These are phyloP conservation scores for Nipponia nippon DNA, from an alignment of 2,113 vertebrate species.

Conservation along the genomic window DNA sequence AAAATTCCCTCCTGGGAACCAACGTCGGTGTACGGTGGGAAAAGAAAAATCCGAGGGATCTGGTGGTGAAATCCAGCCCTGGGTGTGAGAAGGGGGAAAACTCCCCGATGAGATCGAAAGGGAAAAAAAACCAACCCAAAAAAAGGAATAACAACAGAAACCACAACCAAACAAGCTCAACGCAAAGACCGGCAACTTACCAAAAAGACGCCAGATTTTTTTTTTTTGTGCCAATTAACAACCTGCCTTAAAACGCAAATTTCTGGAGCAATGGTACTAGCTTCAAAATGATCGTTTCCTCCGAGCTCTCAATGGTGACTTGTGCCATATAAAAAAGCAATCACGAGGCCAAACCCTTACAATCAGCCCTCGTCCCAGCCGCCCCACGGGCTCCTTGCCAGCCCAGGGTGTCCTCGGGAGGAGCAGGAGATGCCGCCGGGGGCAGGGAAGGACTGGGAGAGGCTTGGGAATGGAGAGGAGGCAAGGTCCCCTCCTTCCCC, in stretches of 20 bases:
- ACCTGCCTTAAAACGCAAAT: constrained; percentile 88
- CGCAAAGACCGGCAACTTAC: constrained; percentile 12
- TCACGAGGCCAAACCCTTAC: constrained; percentile 47
- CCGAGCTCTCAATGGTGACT: constrained; percentile 74
- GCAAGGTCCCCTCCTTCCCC: neutral
- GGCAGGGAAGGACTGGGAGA: neutral
- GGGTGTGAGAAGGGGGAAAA: neutral
- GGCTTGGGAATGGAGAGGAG: neutral
- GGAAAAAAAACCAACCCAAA: neutral
- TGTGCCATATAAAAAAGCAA: constrained; percentile 61
- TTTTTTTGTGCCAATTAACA: constrained; percentile 89
- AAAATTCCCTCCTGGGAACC: neutral
- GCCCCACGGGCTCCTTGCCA: neutral
- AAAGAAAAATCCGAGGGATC: neutral
- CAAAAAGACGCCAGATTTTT: constrained; percentile 40
- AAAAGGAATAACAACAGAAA: neutral
- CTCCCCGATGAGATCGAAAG: neutral
- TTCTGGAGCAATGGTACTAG: constrained; percentile 77
- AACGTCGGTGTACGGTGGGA: neutral
- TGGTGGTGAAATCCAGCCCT: constrained; percentile 6
- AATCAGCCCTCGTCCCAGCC: neutral
- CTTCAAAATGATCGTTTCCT: constrained; percentile 44
- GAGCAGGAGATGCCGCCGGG: neutral
- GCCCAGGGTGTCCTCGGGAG: neutral
- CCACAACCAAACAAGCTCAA: constrained; percentile 32